Evolutionary conservation across 2,797 vertebrate genomes (phyloP).

Genomic region (Phaenicophaeus curvirostris): DNA sequence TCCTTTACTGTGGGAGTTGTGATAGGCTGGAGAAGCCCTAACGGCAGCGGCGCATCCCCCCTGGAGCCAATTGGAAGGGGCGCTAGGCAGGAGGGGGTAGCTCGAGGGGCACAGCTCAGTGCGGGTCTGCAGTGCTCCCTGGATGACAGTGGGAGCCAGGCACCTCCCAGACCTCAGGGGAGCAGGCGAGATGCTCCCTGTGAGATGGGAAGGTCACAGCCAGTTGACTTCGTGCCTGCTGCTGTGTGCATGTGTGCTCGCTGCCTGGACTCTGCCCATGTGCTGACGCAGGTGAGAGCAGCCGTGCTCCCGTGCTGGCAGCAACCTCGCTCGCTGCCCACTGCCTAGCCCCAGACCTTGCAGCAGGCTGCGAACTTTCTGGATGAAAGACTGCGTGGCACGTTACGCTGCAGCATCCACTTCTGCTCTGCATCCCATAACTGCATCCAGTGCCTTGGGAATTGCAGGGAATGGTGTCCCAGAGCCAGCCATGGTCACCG

Average conservation of each 20-base stretch:
- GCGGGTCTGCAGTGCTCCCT: background rate
- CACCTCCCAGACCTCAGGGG: accelerated
- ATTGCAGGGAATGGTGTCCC: accelerated
- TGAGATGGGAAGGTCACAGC: accelerated
- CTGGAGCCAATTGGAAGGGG: background rate
- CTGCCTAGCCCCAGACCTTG: background rate
- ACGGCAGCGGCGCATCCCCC: accelerated
- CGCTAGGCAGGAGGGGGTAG: accelerated
- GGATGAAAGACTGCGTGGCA: background rate
- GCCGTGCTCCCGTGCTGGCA: background rate
- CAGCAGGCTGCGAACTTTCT: background rate
- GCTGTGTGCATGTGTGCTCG: accelerated
- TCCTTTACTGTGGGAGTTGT: accelerated
- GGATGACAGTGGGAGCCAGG: background rate
- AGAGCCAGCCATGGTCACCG: background rate
- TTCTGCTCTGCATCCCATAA: accelerated
- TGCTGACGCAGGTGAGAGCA: background rate
- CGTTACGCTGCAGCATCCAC: accelerated
- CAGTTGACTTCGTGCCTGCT: accelerated
- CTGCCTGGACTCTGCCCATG: background rate
- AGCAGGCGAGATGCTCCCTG: background rate
- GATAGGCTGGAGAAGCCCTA: background rate
- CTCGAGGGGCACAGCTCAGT: accelerated
- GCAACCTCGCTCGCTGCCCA: accelerated
- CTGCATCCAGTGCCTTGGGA: background rate